phyloP scores from a whole-genome alignment of 2,113 vertebrate species.

The Pagrus major region DNA sequence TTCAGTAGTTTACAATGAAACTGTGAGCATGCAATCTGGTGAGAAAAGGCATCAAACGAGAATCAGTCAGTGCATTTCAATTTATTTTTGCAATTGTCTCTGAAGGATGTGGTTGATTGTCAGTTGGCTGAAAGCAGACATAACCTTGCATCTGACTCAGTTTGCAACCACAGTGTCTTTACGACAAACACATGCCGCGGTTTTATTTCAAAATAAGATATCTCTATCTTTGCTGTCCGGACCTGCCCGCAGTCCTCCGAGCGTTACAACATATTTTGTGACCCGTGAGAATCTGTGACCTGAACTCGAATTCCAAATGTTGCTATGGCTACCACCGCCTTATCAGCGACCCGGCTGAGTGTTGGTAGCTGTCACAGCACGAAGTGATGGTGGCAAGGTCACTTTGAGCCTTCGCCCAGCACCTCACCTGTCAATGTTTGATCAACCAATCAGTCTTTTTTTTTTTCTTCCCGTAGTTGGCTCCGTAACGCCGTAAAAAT shows the following conservation, averaged over 20 bases:
- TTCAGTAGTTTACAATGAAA: neutral
- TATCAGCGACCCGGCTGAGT: neutral
- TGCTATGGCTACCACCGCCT: too few relatives aligned
- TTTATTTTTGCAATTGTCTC: neutral
- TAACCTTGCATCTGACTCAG: neutral
- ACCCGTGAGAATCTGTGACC: constrained; percentile 16
- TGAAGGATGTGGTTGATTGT: constrained; percentile 63
- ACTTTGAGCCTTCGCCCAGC: neutral
- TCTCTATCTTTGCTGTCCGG: neutral
- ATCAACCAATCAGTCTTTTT: neutral
- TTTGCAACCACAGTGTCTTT: neutral
- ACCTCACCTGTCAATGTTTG: constrained; percentile 9
- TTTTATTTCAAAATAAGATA: neutral
- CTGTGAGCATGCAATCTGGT: neutral
- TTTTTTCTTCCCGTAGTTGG: neutral
- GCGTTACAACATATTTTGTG: neutral
- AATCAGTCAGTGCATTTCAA: constrained; percentile 9
- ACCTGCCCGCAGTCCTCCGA: constrained; percentile 46
- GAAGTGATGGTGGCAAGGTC: neutral
- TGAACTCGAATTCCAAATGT: neutral
- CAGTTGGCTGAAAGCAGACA: constrained; percentile 30
- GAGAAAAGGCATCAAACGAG: neutral
- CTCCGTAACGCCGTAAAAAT: neutral
- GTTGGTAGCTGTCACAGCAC: neutral
- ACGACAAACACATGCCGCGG: neutral